Evolutionary conservation across 2,797 vertebrate species (phyloP).

Genomic region (Picus viridis): DNA sequence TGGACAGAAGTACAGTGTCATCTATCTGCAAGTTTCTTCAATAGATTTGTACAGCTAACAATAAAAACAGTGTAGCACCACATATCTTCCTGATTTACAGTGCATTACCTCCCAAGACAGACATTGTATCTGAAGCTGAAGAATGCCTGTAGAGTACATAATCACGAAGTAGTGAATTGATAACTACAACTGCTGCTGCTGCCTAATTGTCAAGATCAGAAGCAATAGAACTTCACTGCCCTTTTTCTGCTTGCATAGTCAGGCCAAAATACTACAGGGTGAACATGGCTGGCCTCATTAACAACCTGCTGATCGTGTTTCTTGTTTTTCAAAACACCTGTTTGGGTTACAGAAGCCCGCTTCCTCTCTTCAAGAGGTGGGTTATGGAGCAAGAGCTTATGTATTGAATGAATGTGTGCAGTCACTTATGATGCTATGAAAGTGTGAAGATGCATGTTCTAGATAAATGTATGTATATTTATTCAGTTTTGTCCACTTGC

Average conservation of each 20-base stretch:
- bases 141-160: slow-evolving; percentile 58
- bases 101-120: slow-evolving; percentile 43
- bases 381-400: slow-evolving; percentile 25
- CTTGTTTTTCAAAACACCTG: slow-evolving; percentile 81
- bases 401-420: slow-evolving; percentile 7
- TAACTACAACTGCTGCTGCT: slow-evolving; percentile 1
- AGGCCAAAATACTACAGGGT: slow-evolving; percentile 59
- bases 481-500: background rate
- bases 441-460: background rate
- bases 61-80: slow-evolving; percentile 7
- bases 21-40: background rate
- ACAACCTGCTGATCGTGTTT: slow-evolving; percentile 77
- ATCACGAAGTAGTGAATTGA: slow-evolving; percentile 77
- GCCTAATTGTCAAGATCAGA: slow-evolving; percentile 61
- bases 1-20: slow-evolving; percentile 28
- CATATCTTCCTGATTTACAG: slow-evolving; percentile 51
- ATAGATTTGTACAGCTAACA: slow-evolving; percentile 20
- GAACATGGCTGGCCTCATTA: slow-evolving; percentile 82
- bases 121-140: slow-evolving; percentile 66
- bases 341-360: slow-evolving; percentile 76
- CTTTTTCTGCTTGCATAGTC: slow-evolving; percentile 52
- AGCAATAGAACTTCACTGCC: slow-evolving; percentile 39
- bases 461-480: background rate
- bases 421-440: background rate
- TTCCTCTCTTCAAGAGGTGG: slow-evolving; percentile 86